A percentile compares a stretch with the other conserved stretches of the same genome.
Evolutionary conservation across 1,140 invertebrate genomes (phyloP).

Genomic region (Scaptomyza hsui): DNA sequence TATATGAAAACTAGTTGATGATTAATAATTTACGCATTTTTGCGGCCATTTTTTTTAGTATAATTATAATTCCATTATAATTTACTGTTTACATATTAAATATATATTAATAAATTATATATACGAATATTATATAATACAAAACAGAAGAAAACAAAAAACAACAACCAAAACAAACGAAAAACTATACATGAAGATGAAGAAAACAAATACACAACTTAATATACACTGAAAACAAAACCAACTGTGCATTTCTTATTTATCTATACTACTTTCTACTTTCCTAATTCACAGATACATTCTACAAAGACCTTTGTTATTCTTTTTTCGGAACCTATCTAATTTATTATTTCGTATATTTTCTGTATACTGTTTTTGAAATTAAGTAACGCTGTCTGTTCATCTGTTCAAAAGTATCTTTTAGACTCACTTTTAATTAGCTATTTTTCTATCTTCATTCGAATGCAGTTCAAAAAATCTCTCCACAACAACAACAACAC

Average conservation of each 20-base stretch:
- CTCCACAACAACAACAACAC: conserved; percentile 28
- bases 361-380: too few relatives aligned
- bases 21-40: conserved; percentile 41
- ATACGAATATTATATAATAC: conserved; percentile 70
- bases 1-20: conserved; percentile 15
- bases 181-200: conserved; percentile 59
- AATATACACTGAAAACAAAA: conserved; percentile 82
- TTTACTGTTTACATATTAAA: conserved; percentile 65
- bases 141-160: conserved; percentile 33
- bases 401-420: not conserved
- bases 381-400: not conserved
- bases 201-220: conserved; percentile 81
- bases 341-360: not conserved
- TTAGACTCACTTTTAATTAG: not conserved
- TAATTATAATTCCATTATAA: conserved; percentile 67
- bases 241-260: conserved; percentile 74
- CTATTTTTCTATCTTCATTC: not conserved
- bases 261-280: conserved; percentile 22
- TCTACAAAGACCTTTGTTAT: not conserved
- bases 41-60: conserved; percentile 56
- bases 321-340: not conserved
- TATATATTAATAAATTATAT: conserved; percentile 63
- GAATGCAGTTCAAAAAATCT: not conserved
- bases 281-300: not conserved
- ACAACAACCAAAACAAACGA: conserved; percentile 43